Evolutionary conservation across 2,797 vertebrate genomes (phyloP).

Genomic region (Ctenochaetus hawaiiensis): DNA sequence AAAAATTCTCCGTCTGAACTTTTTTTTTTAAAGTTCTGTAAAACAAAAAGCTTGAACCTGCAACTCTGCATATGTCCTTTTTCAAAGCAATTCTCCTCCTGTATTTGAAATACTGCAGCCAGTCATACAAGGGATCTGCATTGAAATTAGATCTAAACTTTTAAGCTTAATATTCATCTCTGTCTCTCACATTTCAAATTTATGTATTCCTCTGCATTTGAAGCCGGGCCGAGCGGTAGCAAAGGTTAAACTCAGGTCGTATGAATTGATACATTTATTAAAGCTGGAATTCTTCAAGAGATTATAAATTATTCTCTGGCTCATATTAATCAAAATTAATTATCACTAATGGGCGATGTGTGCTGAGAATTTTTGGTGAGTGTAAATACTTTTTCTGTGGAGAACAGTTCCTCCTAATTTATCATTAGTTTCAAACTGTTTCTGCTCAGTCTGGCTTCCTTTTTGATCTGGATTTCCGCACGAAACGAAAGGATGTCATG

Average conservation of each 20-base stretch:
- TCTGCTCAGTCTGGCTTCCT: neutral
- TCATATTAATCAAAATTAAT: constrained; percentile 65
- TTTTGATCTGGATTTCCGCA: constrained; percentile 24
- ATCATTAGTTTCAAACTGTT: constrained; percentile 38
- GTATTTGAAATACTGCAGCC: neutral
- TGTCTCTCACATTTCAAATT: constrained; percentile 56
- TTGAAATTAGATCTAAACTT: constrained; percentile 30
- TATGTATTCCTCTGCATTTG: constrained; percentile 58
- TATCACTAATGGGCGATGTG: constrained; percentile 58
- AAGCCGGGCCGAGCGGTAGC: constrained; percentile 41
- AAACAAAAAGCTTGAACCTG: too few relatives aligned
- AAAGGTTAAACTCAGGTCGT: constrained; percentile 75
- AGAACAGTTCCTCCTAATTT: constrained; percentile 16
- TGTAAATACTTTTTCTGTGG: constrained; percentile 33
- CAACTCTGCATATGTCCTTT: neutral
- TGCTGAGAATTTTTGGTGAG: constrained; percentile 53
- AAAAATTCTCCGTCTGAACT: neutral
- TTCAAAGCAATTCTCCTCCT: neutral
- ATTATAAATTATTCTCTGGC: constrained; percentile 69
- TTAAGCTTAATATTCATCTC: constrained; percentile 51
- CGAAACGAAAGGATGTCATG: neutral
- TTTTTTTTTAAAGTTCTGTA: too few relatives aligned
- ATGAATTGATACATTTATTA: constrained; percentile 74
- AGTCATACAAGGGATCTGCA: neutral
- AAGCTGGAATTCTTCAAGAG: constrained; percentile 39